Evolutionary conservation across 1,140 invertebrate genomes (phyloP), one percentile per base, ranked within the genome.

Genomic region (Schlechtendalia chinensis): DNA sequence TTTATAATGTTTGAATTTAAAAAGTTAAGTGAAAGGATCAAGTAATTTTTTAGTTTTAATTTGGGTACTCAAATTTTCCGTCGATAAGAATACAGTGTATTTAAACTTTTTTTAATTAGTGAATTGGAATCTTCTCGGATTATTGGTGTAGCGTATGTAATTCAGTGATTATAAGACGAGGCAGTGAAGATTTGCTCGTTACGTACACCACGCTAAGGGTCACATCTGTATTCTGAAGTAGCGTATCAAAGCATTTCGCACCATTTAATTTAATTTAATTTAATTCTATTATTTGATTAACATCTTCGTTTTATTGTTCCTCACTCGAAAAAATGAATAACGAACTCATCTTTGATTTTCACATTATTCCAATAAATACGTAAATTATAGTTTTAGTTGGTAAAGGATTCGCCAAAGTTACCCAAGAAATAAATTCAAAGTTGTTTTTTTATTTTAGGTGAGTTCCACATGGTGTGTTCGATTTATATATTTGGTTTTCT

Each of bases 41-140:
- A 61, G 14, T 27, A 14, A 27, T 61, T 27, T 61, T 61, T 61
- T 61, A 61, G 59, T 1, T 27, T 61, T 8, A 39, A 8, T 39
- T 39, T 39, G 17, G 16, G 16, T 19, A 29, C 59, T 27, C 6
- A 61, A 27, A 61, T 61, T 17, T 61, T n/a, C n/a, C n/a, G n/a
- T n/a, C n/a, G n/a, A n/a, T n/a, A n/a, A n/a, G n/a, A n/a, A n/a
- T n/a, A n/a, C n/a, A n/a, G n/a, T n/a, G n/a, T n/a, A n/a, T n/a
- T n/a, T n/a, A n/a, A n/a, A n/a, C n/a, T 29, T 61, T 61, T 29
- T 29, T 27, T 27, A 61, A 61, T 61, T 61, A 61, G 59, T 29
- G 17, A 61, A 61, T 61, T 61, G 59, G 59, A 61, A 61, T 61
- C 27, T 61, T 61, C 14, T 17, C 1, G 59, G n/a, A n/a, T 61